Conservation (phyloP, 2,797 vertebrate genomes). For the Phataginus tricuspis region DNA sequence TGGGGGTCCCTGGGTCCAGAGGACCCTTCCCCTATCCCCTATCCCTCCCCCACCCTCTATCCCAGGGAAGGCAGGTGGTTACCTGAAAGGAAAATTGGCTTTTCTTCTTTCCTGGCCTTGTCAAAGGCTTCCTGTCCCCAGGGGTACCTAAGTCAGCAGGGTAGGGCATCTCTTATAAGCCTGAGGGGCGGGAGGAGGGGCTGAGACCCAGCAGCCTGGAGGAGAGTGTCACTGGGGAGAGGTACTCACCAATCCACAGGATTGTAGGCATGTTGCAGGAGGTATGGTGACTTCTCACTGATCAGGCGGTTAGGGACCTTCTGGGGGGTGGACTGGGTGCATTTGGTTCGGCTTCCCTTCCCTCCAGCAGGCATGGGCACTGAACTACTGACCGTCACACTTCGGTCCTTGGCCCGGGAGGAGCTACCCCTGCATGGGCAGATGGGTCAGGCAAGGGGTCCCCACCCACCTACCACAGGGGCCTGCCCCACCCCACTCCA, state of each 20-base stretch:
- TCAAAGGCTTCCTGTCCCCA: constrained; percentile 97
- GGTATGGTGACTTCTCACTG: constrained; percentile 93
- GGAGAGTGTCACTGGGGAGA: neutral
- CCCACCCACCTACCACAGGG: too few species aligned
- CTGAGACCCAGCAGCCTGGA: neutral
- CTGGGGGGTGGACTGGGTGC: constrained; percentile 6
- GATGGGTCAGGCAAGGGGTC: neutral
- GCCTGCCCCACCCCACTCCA: neutral
- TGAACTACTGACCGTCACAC: constrained; percentile 44
- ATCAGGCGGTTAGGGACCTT: constrained; percentile 89
- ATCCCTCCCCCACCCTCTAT: rapidly evolving
- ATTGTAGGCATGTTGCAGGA: constrained; percentile 95
- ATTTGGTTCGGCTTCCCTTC: neutral
- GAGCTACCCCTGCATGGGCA: constrained; percentile 60
- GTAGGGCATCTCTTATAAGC: neutral
- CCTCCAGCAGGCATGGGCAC: constrained; percentile 79
- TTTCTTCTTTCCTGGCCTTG: constrained; percentile 93
- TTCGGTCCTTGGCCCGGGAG: constrained; percentile 76
- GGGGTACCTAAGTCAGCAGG: constrained; percentile 89
- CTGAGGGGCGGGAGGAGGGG: rapidly evolving
- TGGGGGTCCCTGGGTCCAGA: neutral
- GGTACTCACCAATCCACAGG: constrained; percentile 94
- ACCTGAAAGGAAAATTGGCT: constrained; percentile 96
- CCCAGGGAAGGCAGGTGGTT: neutral
- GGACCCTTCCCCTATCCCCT: neutral